Evolutionary conservation across 2,888 invertebrate species (phyloP).

Genomic region (Ectropis crepuscularia): DNA sequence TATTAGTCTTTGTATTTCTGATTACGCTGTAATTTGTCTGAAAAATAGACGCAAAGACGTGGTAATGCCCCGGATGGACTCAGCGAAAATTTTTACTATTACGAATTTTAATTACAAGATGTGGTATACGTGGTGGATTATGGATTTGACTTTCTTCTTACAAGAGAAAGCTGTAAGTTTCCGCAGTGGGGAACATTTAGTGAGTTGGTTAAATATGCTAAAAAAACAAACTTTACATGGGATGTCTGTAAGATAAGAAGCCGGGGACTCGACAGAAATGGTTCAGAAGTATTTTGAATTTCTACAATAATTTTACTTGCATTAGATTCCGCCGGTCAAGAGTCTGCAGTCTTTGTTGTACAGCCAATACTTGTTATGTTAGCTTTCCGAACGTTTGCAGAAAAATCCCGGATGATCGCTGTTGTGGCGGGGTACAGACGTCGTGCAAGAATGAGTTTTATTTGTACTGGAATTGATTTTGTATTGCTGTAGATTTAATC

Average conservation of each 20-base stretch:
- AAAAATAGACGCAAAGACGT: too few relatives aligned
- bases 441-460: not conserved
- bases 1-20: too few relatives aligned
- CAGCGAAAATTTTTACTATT: too few relatives aligned
- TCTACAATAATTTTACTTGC: slow-evolving; percentile 12
- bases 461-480: not conserved
- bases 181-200: too few relatives aligned
- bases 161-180: too few relatives aligned
- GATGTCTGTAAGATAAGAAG: not conserved
- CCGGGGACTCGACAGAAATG: not conserved
- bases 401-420: slow-evolving; percentile 26
- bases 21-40: too few relatives aligned
- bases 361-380: slow-evolving; percentile 7
- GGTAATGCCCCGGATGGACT: too few relatives aligned
- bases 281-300: slow-evolving; percentile 1
- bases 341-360: slow-evolving; percentile 9
- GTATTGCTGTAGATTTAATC: not conserved
- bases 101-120: too few relatives aligned
- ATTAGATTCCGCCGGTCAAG: slow-evolving; percentile 7
- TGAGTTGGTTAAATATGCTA: too few relatives aligned
- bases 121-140: too few relatives aligned
- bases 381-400: slow-evolving; percentile 22
- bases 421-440: not conserved
- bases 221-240: too few relatives aligned
- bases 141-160: too few relatives aligned